phyloP scores from a whole-genome alignment of 2,113 vertebrate species.

The Pampusana beccarii region DNA sequence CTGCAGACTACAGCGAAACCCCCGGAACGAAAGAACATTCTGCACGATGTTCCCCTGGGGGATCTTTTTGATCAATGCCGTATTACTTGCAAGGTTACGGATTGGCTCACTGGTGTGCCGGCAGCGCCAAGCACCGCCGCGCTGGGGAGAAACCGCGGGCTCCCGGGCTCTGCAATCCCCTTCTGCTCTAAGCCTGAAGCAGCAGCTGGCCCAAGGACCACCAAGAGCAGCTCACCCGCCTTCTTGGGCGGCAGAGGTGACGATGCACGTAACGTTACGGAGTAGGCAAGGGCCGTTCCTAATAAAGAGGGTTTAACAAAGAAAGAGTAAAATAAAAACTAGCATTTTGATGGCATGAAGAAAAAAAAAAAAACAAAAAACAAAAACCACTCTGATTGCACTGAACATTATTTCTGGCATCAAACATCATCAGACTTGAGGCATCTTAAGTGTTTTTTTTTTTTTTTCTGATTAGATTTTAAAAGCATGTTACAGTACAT shows the following conservation, averaged over 20 bases:
- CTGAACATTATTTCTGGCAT: slow-evolving; percentile 87
- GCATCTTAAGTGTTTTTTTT: slow-evolving; percentile 79
- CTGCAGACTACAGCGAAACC: slow-evolving; percentile 47
- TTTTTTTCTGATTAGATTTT: slow-evolving; percentile 75
- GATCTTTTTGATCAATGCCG: neutral
- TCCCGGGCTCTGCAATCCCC: slow-evolving; percentile 3
- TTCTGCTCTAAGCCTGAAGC: slow-evolving; percentile 44
- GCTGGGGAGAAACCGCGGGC: neutral
- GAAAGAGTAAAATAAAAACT: slow-evolving; percentile 73
- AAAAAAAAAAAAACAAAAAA: slow-evolving; percentile 77
- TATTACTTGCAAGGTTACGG: neutral
- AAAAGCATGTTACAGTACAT: slow-evolving; percentile 74
- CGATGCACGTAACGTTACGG: neutral
- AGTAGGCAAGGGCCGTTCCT: slow-evolving; percentile 13
- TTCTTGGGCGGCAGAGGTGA: slow-evolving; percentile 19
- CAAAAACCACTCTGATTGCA: slow-evolving; percentile 87
- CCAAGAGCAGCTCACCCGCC: neutral
- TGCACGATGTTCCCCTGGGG: slow-evolving; percentile 2
- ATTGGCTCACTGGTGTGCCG: neutral
- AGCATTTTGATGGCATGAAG: slow-evolving; percentile 74
- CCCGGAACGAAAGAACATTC: slow-evolving; percentile 5
- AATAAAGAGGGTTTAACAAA: slow-evolving; percentile 52
- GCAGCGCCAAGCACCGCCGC: neutral
- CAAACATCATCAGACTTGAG: slow-evolving; percentile 84
- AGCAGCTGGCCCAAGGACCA: slow-evolving; percentile 52